Evolutionary conservation across 2,113 vertebrate genomes (phyloP).

Genomic region (Phrynosoma platyrhinos): DNA sequence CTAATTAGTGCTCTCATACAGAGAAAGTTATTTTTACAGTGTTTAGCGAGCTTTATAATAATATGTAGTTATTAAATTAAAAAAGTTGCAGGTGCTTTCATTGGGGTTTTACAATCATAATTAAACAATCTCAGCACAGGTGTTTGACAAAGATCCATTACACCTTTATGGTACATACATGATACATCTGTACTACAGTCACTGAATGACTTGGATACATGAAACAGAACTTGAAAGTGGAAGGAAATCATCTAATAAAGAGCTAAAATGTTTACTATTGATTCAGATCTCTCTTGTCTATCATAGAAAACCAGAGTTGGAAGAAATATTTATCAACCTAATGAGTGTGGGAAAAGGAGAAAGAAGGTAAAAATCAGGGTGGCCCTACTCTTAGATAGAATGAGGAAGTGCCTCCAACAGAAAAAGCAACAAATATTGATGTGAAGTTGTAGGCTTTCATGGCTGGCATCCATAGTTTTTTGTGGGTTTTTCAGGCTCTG

Average conservation of each 20-base stretch:
- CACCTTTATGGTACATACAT: not conserved
- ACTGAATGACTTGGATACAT: not conserved
- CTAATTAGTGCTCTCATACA: conserved; percentile 36
- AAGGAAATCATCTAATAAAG: not conserved
- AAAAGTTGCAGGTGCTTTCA: conserved; percentile 37
- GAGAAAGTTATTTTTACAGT: conserved; percentile 19
- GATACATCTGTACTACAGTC: not conserved
- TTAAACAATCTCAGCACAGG: conserved; percentile 17
- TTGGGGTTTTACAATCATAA: conserved; percentile 34
- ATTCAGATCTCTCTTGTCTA: not conserved
- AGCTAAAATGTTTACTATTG: not conserved
- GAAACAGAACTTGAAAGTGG: not conserved
- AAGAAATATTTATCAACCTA: not conserved
- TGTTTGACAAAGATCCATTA: conserved; percentile 54
- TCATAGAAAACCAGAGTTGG: not conserved
- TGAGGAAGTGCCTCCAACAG: too few relatives aligned
- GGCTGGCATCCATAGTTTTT: too few relatives aligned
- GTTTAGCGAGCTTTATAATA: conserved; percentile 33
- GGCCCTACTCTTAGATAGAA: too few relatives aligned
- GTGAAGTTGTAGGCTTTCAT: too few relatives aligned
- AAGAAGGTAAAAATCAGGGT: not conserved
- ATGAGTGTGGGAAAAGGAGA: not conserved
- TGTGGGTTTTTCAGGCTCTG: too few relatives aligned
- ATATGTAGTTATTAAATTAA: conserved; percentile 41
- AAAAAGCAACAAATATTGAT: too few relatives aligned